These are phyloP conservation scores for Coelogynopora nodosa DNA, from an alignment of 2,888 invertebrate species.

Conservation along the genomic window DNA sequence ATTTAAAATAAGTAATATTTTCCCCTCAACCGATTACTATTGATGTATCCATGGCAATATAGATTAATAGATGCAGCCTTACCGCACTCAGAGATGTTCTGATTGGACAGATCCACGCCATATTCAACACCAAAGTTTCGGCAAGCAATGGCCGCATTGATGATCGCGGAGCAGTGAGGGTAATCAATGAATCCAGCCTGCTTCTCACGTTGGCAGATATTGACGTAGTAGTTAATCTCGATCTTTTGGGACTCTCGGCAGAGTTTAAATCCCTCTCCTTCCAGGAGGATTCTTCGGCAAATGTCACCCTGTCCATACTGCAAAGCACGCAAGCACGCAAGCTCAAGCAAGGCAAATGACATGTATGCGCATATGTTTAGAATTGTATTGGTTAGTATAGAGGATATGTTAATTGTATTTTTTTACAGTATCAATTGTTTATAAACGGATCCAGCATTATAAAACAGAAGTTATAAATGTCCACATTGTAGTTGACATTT, in stretches of 20 bases:
- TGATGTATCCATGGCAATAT: too few species aligned
- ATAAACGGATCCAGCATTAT: too few species aligned
- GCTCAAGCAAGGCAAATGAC: too few species aligned
- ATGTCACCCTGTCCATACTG: conserved; percentile 1
- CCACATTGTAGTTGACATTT: too few species aligned
- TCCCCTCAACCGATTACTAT: too few species aligned
- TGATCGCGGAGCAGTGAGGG: conserved; percentile 2
- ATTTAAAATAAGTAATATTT: too few species aligned
- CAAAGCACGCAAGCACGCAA: too few species aligned
- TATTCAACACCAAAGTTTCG: conserved; percentile 20
- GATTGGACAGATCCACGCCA: neutral
- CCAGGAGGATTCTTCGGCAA: neutral
- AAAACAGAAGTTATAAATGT: too few species aligned
- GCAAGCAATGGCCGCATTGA: conserved; percentile 33
- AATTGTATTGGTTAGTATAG: neutral
- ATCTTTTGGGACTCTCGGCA: conserved; percentile 33
- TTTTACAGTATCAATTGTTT: neutral
- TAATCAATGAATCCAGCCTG: neutral
- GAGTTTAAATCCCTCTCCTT: conserved; percentile 36
- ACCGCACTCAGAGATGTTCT: too few species aligned
- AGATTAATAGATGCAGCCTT: too few species aligned
- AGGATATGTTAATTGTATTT: neutral
- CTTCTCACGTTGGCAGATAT: neutral
- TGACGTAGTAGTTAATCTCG: neutral
- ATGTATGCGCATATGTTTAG: neutral